Evolutionary conservation across 2,113 vertebrate species (phyloP), one percentile per base, ranked within the genome.

Genomic region (Platysteira castanea): DNA sequence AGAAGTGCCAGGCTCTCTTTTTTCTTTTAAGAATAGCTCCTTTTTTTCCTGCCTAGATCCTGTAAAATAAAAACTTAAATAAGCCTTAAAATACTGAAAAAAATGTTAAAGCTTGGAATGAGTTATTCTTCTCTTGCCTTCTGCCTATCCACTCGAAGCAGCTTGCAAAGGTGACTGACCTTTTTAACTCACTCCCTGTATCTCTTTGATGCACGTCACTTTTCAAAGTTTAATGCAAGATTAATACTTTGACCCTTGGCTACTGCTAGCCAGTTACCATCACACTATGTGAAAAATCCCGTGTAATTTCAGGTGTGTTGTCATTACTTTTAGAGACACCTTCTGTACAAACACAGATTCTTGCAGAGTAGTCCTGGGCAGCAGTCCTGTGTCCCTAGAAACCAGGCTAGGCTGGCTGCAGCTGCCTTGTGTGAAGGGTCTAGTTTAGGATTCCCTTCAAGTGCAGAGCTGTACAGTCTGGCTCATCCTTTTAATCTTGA

Each of bases 1-100:
- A 96, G 46, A 98, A 98, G 98, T 98, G 98, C 98, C 98, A 97
- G 98, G 95, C 83, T 97, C 89, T 94, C 93, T 83, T 94, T 96
- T 95, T 97, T 94, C 87, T 76, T 65, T 33, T 64, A 46, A 69
- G 95, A 94, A 95, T 88, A 92, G 90, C 64, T 79, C 60, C 21
- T 71, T 59, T 84, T 96, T 97, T 82, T 83, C 82, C 74, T 97
- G 90, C 96, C 90, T 96, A 60, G 89, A 75, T 92, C 81, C 95
- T 98, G 95, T 97, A 96, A 97, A 97, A 95, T 87, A 91, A 97
- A 85, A 91, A 91, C 84, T 97, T 97, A 95, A 97, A 41, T 63
- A 91, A 98, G 98, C 98, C 98, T 98, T 98, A 98, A 98, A 98
- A 74, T 92, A 96, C 41, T 89, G 74, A 96, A 83, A 93, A 93